Evolutionary conservation across 30 jellyfish, hydroid and myxozoan species (phyloP), one percentile per base, ranked within the genome.

Genomic region (Clytia hemisphaerica): DNA sequence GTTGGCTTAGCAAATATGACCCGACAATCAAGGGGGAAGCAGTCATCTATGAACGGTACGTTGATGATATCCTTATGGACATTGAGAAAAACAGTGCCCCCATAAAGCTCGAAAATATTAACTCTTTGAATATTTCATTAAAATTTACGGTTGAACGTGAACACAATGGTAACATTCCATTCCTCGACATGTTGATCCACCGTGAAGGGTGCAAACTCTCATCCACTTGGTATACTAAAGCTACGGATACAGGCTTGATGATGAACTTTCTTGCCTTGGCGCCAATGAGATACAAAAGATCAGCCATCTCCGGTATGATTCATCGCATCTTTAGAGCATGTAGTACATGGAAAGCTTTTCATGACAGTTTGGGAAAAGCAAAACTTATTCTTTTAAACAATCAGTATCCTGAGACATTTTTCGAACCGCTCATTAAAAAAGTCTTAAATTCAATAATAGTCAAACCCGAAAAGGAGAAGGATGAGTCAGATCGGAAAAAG

Each of bases 281-380:
- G 72, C 59, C 26, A 14, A 58, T 58, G 72, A 58, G 16, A 1
- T 50, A 24, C 31, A n/a, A n/a, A n/a, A n/a, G n/a, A n/a, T n/a
- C n/a, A n/a, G n/a, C n/a, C n/a, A n/a, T n/a, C n/a, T n/a, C n/a
- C n/a, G n/a, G n/a, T n/a, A n/a, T n/a, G n/a, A n/a, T n/a, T n/a
- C n/a, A n/a, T n/a, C n/a, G n/a, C n/a, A 51, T 45, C 4, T 70
- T 22, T 58, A 4, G 76, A 14, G 7, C 78, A 26, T 70, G 82
- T 31, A 70, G 82, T 51, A 45, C 57, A 2, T 70, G 34, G 34
- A 12, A 29, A 7, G 37, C 29, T 48, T 70, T 46, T 70, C 82
- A 70, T 27, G 59, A 50, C n/a, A 47, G 76, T 46, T 37, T 70
- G 60, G 76, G 6, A 6, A 49, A 70, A 31, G 82, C 55, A 29